Percentiles rank a stretch among this genome's conserved stretches.
phyloP scores from a whole-genome alignment of 2,113 vertebrate genomes.

The Brachypteracias leptosomus region DNA sequence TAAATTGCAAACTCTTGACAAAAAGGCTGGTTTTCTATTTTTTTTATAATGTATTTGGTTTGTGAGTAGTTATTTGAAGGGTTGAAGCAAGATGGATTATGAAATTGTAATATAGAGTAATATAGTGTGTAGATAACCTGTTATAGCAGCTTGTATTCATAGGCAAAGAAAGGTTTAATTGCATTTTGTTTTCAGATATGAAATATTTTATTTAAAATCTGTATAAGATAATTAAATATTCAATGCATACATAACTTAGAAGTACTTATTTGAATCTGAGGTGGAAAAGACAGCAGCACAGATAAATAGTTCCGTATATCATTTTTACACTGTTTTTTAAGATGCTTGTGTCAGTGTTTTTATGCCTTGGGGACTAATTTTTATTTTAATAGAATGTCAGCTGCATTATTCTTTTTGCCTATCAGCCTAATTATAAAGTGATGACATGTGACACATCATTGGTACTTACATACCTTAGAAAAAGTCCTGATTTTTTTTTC shows the following conservation, averaged over 20 bases:
- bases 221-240: background rate
- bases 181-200: background rate
- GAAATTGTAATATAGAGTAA: background rate
- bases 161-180: background rate
- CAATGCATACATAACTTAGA: background rate
- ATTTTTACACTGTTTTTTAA: slow-evolving; percentile 5
- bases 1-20: background rate
- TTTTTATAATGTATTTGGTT: background rate
- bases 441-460: slow-evolving; percentile 18
- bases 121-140: background rate
- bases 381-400: slow-evolving; percentile 38
- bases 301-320: background rate
- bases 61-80: background rate
- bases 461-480: slow-evolving; percentile 6
- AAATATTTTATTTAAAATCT: background rate
- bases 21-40: background rate
- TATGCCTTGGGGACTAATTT: slow-evolving; percentile 4
- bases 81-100: background rate
- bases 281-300: background rate
- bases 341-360: slow-evolving; percentile 14
- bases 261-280: background rate
- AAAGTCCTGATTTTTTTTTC: background rate
- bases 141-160: background rate
- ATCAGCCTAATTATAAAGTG: slow-evolving; percentile 63
- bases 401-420: slow-evolving; percentile 30